Evolutionary conservation across 2,113 vertebrate species (phyloP).

Genomic region (Lagopus muta): DNA sequence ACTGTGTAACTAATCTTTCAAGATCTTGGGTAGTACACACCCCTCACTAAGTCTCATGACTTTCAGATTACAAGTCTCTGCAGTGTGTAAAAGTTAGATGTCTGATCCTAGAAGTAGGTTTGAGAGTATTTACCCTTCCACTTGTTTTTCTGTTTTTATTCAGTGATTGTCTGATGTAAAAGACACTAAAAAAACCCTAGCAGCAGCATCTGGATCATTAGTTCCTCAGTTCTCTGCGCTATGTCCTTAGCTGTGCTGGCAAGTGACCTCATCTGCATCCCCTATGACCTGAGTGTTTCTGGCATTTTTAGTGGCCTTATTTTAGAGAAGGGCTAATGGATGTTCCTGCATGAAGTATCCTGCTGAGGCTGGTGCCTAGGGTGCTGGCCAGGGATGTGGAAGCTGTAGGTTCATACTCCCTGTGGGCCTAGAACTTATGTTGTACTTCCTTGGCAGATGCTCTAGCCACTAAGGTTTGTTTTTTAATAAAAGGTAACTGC

Average conservation of each 20-base stretch:
- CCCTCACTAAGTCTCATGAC: background rate
- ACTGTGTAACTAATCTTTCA: background rate
- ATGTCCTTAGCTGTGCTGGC: background rate
- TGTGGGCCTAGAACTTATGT: background rate
- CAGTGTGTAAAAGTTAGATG: background rate
- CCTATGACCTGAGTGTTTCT: background rate
- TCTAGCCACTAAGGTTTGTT: background rate
- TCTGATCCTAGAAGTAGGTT: background rate
- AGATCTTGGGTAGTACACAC: background rate
- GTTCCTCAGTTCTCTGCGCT: background rate
- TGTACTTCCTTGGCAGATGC: slow-evolving; percentile 27
- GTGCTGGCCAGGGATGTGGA: background rate
- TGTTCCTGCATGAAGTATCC: background rate
- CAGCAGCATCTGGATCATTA: background rate
- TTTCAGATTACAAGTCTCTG: background rate
- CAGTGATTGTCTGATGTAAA: background rate
- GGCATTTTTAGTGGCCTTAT: background rate
- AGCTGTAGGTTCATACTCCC: background rate
- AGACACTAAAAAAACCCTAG: background rate
- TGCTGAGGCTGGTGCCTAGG: background rate
- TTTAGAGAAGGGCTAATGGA: background rate
- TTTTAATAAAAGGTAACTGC: slow-evolving; percentile 8
- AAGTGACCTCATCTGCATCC: background rate
- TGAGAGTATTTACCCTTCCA: background rate
- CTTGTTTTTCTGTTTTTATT: background rate